Conservation (phyloP, 2,113 vertebrate species). For the Meriones unguiculatus region DNA sequence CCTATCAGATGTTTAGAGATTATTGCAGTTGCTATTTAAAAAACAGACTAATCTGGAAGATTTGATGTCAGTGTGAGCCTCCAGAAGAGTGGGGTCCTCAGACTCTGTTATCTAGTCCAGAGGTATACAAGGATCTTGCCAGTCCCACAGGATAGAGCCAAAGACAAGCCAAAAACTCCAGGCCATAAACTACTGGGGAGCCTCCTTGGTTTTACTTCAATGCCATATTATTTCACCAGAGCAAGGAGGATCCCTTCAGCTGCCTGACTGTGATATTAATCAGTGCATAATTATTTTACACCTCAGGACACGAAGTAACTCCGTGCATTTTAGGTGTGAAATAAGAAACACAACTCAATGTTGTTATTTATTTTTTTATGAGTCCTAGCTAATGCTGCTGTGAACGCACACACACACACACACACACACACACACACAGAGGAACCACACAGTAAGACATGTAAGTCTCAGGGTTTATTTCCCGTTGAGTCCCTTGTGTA, state of each 20-base stretch:
- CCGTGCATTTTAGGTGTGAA: slow-evolving; percentile 11
- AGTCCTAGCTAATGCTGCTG: slow-evolving; percentile 33
- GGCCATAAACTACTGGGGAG: background rate
- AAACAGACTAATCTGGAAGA: slow-evolving; percentile 27
- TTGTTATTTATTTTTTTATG: slow-evolving; percentile 60
- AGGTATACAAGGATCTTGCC: slow-evolving; percentile 21
- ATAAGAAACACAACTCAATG: slow-evolving; percentile 31
- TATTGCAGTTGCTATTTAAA: slow-evolving; percentile 22
- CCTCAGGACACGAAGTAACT: background rate
- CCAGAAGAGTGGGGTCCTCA: background rate
- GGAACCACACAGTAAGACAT: slow-evolving; percentile 1
- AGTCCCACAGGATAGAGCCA: background rate
- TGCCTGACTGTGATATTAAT: slow-evolving; percentile 14
- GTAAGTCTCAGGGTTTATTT: slow-evolving; percentile 9
- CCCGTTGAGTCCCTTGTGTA: background rate
- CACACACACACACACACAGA: background rate
- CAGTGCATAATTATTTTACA: slow-evolving; percentile 43
- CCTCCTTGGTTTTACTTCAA: background rate
- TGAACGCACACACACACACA: background rate
- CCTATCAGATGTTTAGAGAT: slow-evolving; percentile 16
- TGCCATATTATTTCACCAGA: background rate
- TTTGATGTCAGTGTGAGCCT: background rate
- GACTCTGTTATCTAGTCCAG: background rate
- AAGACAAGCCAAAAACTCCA: background rate
- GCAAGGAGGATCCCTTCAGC: background rate